phyloP scores from a whole-genome alignment of 2,797 vertebrate species.

The Netta rufina region DNA sequence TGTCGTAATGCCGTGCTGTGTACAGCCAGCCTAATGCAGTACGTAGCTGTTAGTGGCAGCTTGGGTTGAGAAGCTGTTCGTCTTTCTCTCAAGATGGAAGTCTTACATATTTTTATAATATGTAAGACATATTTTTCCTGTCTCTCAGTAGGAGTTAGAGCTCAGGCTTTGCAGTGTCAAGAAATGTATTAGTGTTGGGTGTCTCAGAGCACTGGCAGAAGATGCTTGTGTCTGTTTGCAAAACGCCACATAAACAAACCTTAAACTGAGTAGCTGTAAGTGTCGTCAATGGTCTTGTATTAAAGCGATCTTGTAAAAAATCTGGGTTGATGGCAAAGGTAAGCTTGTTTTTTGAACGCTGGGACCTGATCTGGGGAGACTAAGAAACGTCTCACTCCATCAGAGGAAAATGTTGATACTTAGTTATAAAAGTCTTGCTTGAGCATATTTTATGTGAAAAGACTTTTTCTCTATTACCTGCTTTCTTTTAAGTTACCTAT shows the following conservation, averaged over 20 bases:
- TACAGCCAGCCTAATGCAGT: neutral
- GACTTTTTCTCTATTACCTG: neutral
- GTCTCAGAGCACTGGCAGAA: neutral
- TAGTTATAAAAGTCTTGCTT: neutral
- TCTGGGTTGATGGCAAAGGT: neutral
- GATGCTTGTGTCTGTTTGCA: neutral
- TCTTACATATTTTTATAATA: neutral
- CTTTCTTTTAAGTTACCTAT: neutral
- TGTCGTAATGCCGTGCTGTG: neutral
- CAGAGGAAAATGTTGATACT: neutral
- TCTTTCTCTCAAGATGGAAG: neutral
- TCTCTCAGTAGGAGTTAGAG: neutral
- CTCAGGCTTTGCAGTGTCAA: neutral
- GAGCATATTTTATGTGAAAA: neutral
- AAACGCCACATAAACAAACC: neutral
- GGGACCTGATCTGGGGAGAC: neutral
- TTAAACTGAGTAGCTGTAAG: neutral
- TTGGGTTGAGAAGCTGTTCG: neutral
- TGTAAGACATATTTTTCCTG: neutral
- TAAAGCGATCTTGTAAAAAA: neutral
- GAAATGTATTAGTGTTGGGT: neutral
- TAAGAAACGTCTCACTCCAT: neutral
- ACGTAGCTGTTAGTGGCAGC: neutral
- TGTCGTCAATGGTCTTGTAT: neutral
- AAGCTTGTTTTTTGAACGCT: neutral